Conservation (phyloP, 2,888 invertebrate species). For the Timema podura region DNA sequence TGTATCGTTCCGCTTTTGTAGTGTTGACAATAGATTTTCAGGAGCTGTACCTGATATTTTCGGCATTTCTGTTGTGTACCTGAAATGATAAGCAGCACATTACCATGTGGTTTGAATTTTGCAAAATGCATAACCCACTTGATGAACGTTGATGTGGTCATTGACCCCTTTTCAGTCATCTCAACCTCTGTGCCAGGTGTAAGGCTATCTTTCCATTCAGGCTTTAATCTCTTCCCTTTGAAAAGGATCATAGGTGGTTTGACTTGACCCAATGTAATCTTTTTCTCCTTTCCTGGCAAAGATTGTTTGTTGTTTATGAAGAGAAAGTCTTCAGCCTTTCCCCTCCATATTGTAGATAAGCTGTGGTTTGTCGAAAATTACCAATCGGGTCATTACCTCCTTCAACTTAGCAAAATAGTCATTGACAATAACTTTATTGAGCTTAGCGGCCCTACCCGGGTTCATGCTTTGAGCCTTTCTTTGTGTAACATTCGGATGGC, state of each 20-base stretch:
- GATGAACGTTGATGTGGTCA: constrained; percentile 36
- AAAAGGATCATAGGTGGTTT: constrained; percentile 22
- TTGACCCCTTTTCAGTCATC: constrained; percentile 38
- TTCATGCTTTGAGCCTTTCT: constrained; percentile 13
- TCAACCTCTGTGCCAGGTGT: constrained; percentile 34
- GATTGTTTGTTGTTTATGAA: constrained; percentile 7
- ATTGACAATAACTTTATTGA: constrained; percentile 9
- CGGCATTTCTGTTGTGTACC: too few relatives aligned
- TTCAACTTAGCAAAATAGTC: constrained; percentile 15
- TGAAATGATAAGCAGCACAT: constrained; percentile 36
- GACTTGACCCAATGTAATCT: constrained; percentile 7
- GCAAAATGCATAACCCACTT: constrained; percentile 36
- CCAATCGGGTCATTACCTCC: constrained; percentile 9
- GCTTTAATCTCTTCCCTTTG: constrained; percentile 20
- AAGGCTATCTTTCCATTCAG: constrained; percentile 27
- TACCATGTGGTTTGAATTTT: constrained; percentile 34
- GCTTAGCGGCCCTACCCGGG: constrained; percentile 14
- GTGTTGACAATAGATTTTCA: too few relatives aligned
- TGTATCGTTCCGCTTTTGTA: too few relatives aligned
- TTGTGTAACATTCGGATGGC: constrained; percentile 12
- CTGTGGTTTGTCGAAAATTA: constrained; percentile 15
- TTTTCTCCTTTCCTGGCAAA: constrained; percentile 17
- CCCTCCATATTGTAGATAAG: constrained; percentile 8
- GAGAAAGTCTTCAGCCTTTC: not conserved
- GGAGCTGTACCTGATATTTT: too few relatives aligned